phyloP scores from a whole-genome alignment of 2,888 invertebrate genomes.

The Catocala nupta region DNA sequence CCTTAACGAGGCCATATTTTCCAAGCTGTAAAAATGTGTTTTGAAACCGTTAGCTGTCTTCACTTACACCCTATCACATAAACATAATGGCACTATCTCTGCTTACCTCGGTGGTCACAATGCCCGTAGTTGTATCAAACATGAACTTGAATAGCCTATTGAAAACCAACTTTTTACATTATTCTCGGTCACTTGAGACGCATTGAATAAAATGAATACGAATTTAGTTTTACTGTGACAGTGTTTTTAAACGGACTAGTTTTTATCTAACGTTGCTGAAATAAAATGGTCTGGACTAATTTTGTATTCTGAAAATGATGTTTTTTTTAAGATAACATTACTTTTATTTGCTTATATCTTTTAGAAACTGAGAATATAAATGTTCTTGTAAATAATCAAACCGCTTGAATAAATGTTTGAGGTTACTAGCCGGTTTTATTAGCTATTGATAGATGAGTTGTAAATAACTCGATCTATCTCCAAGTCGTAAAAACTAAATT shows the following conservation, averaged over 20 bases:
- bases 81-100: conserved; percentile 62
- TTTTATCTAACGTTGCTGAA: neutral
- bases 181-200: conserved; percentile 56
- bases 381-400: too few relatives aligned
- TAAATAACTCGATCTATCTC: conserved; percentile 8
- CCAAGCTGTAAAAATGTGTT: neutral
- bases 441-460: conserved; percentile 11
- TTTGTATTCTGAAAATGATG: too few relatives aligned
- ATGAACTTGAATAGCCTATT: conserved; percentile 72
- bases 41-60: neutral
- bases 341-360: too few relatives aligned
- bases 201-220: conserved; percentile 34
- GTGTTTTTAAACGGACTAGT: conserved; percentile 21
- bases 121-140: conserved; percentile 63
- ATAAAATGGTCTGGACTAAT: neutral
- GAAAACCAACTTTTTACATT: conserved; percentile 65
- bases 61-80: conserved; percentile 38
- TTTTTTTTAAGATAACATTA: too few relatives aligned
- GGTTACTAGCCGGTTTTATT: neutral
- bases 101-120: conserved; percentile 61
- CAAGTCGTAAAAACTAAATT: conserved; percentile 11
- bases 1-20: too few relatives aligned
- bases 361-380: too few relatives aligned
- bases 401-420: too few relatives aligned
- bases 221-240: conserved; percentile 26